Conservation (phyloP, 1,140 invertebrate species). For the Xylocopa sonorina region DNA sequence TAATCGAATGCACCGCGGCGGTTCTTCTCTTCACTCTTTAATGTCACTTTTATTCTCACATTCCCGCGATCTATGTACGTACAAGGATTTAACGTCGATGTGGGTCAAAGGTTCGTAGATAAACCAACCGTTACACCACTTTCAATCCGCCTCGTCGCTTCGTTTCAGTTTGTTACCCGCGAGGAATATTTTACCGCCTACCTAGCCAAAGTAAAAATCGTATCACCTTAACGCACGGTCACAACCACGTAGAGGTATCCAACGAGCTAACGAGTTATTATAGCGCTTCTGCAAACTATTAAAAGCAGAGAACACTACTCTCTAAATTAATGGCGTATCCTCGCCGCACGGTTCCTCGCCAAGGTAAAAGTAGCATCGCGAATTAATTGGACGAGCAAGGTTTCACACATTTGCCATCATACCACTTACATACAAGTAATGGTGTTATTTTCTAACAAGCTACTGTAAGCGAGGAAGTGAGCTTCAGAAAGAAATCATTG, state of each 20-base stretch:
- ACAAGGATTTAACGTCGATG: not conserved
- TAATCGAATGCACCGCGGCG: not conserved
- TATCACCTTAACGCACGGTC: not conserved
- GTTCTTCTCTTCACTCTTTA: not conserved
- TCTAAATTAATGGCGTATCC: conserved; percentile 10
- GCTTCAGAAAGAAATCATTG: too few species aligned
- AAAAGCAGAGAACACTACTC: not conserved
- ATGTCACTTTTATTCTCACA: not conserved
- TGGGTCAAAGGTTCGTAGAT: conserved; percentile 30
- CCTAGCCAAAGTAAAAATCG: too few species aligned
- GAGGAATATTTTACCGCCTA: not conserved
- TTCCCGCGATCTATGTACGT: not conserved
- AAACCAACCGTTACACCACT: not conserved
- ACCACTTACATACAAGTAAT: too few species aligned
- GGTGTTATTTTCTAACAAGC: too few species aligned
- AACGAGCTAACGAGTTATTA: not conserved
- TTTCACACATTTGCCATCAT: too few species aligned
- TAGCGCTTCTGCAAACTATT: not conserved
- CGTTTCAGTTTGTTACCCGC: not conserved
- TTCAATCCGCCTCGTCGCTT: not conserved
- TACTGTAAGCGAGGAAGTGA: too few species aligned
- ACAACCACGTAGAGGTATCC: not conserved
- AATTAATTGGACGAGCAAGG: conserved; percentile 29
- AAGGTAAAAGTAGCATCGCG: not conserved
- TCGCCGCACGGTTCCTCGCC: not conserved